These are phyloP conservation scores for Neogale vison DNA, from an alignment of 2,113 vertebrate species.

Conservation along the genomic window DNA sequence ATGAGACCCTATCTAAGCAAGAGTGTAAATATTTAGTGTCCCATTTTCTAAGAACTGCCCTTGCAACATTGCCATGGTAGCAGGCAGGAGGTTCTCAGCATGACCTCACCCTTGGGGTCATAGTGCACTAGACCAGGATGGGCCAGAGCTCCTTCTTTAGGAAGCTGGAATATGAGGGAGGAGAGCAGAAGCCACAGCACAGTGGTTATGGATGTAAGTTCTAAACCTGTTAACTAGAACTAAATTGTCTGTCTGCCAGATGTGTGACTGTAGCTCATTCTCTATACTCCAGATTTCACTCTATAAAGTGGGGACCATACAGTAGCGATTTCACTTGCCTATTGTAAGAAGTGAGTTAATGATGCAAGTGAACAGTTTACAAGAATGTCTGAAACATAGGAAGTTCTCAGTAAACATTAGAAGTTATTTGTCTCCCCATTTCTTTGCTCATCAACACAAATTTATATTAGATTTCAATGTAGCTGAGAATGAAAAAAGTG, in stretches of 20 bases:
- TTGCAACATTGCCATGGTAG: not conserved
- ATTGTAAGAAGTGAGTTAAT: not conserved
- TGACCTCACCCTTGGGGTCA: rapidly evolving
- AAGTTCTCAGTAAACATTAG: not conserved
- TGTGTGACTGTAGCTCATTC: not conserved
- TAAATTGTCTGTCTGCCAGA: not conserved
- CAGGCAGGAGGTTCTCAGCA: not conserved
- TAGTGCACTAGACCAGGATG: not conserved
- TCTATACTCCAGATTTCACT: not conserved
- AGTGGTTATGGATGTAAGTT: not conserved
- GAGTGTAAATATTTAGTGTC: not conserved
- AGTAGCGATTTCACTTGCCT: not conserved
- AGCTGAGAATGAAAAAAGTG: not conserved
- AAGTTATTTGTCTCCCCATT: not conserved
- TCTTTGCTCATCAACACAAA: not conserved
- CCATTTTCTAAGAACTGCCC: not conserved
- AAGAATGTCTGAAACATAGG: not conserved
- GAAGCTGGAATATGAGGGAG: not conserved
- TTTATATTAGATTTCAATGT: not conserved
- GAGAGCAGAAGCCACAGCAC: not conserved
- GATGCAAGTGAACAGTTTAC: not conserved
- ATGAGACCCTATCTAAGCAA: not conserved
- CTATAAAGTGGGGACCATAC: not conserved
- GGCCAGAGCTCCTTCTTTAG: not conserved
- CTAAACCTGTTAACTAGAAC: not conserved